Percentiles rank a stretch among this genome's conserved stretches.
These are phyloP conservation scores for Drosophila subquinaria DNA, from an alignment of 2,888 invertebrate species.

Conservation along the genomic window DNA sequence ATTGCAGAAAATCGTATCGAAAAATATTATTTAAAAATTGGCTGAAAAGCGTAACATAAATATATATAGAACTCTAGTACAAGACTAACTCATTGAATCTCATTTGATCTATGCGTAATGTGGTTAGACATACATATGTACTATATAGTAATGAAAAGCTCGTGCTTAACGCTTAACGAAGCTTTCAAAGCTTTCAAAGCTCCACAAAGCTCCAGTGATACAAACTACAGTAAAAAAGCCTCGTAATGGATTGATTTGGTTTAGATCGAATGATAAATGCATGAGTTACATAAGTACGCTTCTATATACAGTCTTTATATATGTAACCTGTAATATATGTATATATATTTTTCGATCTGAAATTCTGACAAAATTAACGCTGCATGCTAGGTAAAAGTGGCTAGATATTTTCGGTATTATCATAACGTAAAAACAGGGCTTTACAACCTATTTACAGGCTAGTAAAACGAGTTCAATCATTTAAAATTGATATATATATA, in stretches of 20 bases:
- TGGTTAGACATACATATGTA: not conserved
- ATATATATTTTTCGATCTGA: constrained; percentile 82
- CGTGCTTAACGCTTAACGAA: constrained; percentile 1
- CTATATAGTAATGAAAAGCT: not conserved
- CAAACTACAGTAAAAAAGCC: not conserved
- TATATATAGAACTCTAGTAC: not conserved
- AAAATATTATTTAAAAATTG: constrained; percentile 70
- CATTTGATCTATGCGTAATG: constrained; percentile 1
- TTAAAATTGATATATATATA: constrained; percentile 36
- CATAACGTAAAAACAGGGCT: constrained; percentile 84
- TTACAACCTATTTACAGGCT: constrained; percentile 86
- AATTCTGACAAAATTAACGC: constrained; percentile 84
- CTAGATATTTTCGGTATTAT: constrained; percentile 52
- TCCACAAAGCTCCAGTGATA: constrained; percentile 1
- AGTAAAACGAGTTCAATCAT: constrained; percentile 85
- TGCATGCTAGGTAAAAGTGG: constrained; percentile 69
- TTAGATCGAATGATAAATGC: not conserved
- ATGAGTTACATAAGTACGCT: not conserved
- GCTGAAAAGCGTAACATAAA: not conserved
- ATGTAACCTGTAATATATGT: not conserved
- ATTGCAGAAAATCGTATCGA: constrained; percentile 85
- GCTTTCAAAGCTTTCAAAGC: not conserved
- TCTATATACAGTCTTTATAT: constrained; percentile 1
- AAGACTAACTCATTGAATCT: not conserved
- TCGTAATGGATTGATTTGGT: not conserved